phyloP scores from a whole-genome alignment of 64 coral and sea anemone genomes.

The Cladopsammia gracilis region DNA sequence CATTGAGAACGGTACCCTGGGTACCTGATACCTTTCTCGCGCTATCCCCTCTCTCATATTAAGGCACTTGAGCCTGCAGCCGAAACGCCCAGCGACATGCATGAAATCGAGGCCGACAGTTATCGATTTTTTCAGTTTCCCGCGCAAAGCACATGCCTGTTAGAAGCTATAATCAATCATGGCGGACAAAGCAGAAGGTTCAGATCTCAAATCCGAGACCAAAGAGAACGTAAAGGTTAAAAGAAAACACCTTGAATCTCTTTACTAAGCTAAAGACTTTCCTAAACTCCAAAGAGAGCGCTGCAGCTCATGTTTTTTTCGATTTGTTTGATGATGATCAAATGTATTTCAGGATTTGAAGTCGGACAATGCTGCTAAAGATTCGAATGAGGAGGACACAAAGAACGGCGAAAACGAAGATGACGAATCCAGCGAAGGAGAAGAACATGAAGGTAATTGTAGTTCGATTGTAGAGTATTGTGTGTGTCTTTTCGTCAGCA shows the following conservation, averaged over 20 bases:
- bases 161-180: constrained; percentile 56
- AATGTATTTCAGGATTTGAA: not conserved
- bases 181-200: constrained; percentile 33
- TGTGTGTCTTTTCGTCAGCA: not conserved
- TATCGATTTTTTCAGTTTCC: constrained; percentile 47
- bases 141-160: constrained; percentile 56
- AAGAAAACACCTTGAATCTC: not conserved
- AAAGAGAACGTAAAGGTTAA: constrained; percentile 29
- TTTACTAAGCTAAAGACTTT: not conserved
- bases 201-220: constrained; percentile 10
- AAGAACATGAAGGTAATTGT: constrained; percentile 73
- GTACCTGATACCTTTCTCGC: too few relatives aligned
- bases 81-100: not conserved
- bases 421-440: constrained; percentile 73
- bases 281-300: too few relatives aligned
- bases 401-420: constrained; percentile 70
- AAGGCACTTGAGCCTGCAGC: not conserved
- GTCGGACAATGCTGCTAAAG: constrained; percentile 51
- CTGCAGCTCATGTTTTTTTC: not conserved
- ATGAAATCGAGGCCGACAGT: constrained; percentile 49
- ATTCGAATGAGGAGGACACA: constrained; percentile 39
- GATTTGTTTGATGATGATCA: constrained; percentile 16
- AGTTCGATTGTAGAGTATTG: not conserved
- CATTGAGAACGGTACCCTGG: too few relatives aligned
- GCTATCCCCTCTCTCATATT: too few relatives aligned